phyloP scores from a whole-genome alignment of 2,797 vertebrate genomes.

The Eurystomus glaucurus region DNA sequence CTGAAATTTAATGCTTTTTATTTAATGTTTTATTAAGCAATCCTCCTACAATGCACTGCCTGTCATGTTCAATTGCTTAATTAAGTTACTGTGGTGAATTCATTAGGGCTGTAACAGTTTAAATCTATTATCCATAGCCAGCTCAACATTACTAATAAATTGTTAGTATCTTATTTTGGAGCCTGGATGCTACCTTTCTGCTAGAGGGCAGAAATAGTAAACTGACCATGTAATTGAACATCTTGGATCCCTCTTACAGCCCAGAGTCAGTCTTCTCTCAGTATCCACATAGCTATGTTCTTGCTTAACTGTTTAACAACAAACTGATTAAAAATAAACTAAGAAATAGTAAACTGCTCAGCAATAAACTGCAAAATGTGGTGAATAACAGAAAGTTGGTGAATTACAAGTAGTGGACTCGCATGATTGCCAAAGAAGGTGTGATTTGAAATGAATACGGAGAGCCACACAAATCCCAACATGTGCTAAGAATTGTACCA shows the following conservation, averaged over 20 bases:
- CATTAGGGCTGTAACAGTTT: background rate
- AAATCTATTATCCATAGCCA: background rate
- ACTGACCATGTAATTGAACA: background rate
- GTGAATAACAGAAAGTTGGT: background rate
- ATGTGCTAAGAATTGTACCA: background rate
- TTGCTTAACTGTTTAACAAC: background rate
- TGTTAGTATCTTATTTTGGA: background rate
- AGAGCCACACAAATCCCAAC: background rate
- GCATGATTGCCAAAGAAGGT: background rate
- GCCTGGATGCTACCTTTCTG: background rate
- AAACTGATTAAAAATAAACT: background rate
- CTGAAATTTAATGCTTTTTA: background rate
- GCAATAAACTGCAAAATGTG: background rate
- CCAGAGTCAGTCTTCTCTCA: background rate
- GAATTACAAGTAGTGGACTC: background rate
- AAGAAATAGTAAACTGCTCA: background rate
- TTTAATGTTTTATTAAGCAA: background rate
- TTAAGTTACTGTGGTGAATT: background rate
- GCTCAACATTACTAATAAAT: background rate
- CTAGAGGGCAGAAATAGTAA: background rate
- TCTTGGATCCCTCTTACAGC: background rate
- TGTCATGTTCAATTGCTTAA: slow-evolving; percentile 11
- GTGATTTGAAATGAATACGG: background rate
- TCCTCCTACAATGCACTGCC: background rate
- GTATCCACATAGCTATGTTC: fast-evolving